phyloP scores from a whole-genome alignment of 2,113 vertebrate genomes.

The Pristiophorus japonicus region DNA sequence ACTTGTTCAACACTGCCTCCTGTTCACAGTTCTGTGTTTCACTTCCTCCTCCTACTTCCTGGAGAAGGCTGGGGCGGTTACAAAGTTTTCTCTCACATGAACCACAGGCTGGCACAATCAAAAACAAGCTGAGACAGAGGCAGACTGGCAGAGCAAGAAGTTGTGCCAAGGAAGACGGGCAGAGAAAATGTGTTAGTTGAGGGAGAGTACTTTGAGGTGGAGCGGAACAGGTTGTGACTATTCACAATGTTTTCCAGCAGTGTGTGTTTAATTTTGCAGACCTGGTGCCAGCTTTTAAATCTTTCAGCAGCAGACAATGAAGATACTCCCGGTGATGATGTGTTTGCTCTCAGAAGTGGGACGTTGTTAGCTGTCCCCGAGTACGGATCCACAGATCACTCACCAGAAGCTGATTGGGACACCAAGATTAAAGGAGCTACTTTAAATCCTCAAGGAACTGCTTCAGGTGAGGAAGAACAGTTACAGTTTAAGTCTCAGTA shows the following conservation, averaged over 20 bases:
- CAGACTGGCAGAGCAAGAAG: neutral
- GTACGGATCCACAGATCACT: neutral
- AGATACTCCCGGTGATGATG: neutral
- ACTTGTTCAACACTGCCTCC: neutral
- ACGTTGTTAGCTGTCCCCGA: neutral
- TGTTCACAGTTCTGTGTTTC: neutral
- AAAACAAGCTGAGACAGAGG: neutral
- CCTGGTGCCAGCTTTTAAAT: neutral
- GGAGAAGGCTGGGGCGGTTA: neutral
- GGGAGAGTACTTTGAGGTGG: neutral
- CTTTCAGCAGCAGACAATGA: neutral
- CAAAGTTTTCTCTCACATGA: neutral
- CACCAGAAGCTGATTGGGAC: neutral
- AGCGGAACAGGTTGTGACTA: neutral
- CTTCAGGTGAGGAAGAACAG: neutral
- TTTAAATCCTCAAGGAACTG: neutral
- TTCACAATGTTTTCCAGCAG: neutral
- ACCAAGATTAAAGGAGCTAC: neutral
- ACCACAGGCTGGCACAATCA: neutral
- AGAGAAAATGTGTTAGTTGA: neutral
- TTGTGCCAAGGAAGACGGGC: neutral
- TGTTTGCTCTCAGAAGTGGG: neutral
- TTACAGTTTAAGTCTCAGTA: neutral
- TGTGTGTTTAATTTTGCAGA: neutral
- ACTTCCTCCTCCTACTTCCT: neutral